Evolutionary conservation across 2,113 vertebrate genomes (phyloP), one percentile per base, ranked within the genome.

Genomic region (Labeo rohita): DNA sequence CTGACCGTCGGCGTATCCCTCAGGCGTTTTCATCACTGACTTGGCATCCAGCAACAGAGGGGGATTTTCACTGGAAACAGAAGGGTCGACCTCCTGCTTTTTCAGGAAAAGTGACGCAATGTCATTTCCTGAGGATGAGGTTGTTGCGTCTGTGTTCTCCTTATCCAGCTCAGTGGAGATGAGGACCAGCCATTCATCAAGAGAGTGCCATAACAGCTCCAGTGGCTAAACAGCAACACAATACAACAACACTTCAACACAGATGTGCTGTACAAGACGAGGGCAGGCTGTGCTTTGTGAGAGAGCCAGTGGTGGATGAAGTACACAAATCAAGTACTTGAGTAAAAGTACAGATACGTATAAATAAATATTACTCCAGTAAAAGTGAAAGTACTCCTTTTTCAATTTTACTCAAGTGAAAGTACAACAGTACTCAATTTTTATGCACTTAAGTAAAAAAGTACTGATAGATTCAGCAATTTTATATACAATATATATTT

Each of bases 121-220:
- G 86, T 95, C 94, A 15, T 92, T 95, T 80, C 92, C 92, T 63
- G 88, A 59, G 63, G 92, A 84, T 18, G 90, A 87, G 6, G 87
- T 75, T 74, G 94, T 91, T 4, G 97, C 95, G 90, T 96, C 95
- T 50, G 90, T 94, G 87, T 93, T 95, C 92, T 94, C 97, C 91
- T 95, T 96, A 92, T 96, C 96, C 92, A 99, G 88, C 92, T 99
- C 98, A 1, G 96, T 97, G 85, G 97, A 97, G 94, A 99, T 98
- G 86, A 99, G 95, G 89, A 98, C 97, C 63, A 99, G 94, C 98
- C 98, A 99, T 91, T 99, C 98, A 45, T 99, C 98, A 89, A 99
- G 93, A 1, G 98, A 99, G 91, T 99, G 98, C 98, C 98, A 99
- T 77, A 99, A 96, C 87, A 99, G 93, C 93, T 99, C 98, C 90